A percentile compares a stretch with the other conserved stretches of the same genome.
phyloP scores from a whole-genome alignment of 2,113 vertebrate species.

The Onychorhynchus coronatus region DNA sequence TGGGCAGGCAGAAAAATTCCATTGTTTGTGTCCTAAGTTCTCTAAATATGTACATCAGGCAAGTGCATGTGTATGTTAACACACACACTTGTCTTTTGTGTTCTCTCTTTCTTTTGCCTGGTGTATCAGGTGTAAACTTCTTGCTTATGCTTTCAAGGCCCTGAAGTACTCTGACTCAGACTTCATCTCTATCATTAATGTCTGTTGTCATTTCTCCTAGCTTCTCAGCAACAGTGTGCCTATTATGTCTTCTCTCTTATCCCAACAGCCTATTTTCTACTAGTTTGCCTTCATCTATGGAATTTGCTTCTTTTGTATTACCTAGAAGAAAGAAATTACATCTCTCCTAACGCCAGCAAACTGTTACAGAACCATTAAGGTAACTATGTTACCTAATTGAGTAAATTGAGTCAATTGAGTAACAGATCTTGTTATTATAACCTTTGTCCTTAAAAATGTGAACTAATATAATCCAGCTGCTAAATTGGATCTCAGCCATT shows the following conservation, averaged over 20 bases:
- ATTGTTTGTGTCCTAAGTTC: neutral
- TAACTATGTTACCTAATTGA: constrained; percentile 35
- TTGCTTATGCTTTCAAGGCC: neutral
- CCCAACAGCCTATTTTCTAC: neutral
- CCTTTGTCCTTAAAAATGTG: constrained; percentile 59
- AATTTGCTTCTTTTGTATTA: neutral
- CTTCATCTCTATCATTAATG: neutral
- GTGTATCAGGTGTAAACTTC: neutral
- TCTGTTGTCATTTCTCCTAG: neutral
- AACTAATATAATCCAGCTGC: constrained; percentile 34
- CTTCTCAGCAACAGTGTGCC: neutral
- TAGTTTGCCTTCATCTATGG: neutral
- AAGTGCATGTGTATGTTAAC: neutral
- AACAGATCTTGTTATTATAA: constrained; percentile 32
- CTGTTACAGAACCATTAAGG: constrained; percentile 4
- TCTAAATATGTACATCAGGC: neutral
- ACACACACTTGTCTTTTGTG: neutral
- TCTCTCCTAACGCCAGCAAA: neutral
- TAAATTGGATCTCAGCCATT: constrained; percentile 7
- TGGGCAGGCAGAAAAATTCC: neutral
- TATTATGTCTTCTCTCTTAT: neutral
- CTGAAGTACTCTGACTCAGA: neutral
- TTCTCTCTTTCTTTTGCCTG: neutral
- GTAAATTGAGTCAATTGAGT: neutral
- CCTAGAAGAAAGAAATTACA: neutral